Evolutionary conservation across 2,797 vertebrate species (phyloP), one percentile per base, ranked within the genome.

Genomic region (Spondyliosoma cantharus): DNA sequence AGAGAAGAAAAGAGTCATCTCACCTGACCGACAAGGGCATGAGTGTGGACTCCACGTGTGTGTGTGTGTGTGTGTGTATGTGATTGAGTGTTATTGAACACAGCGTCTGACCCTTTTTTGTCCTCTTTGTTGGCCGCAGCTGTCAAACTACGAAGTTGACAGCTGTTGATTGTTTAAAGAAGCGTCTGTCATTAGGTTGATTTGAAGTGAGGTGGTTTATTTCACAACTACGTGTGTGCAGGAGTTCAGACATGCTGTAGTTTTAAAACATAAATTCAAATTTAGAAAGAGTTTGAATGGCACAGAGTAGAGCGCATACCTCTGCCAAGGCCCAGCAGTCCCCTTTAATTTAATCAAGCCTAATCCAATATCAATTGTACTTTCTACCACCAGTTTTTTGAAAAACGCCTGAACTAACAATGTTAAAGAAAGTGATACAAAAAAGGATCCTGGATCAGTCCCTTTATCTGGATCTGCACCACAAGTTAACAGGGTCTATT

Each of bases 11-110:
- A 77, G 59, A 81, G 78, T 76, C 87, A 77, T 82, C 77, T 70
- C 78, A 85, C 74, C 85, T 86, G 89, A 87, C 85, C 78, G 77
- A 53, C 61, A 69, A 84, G 83, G 78, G 45, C 76, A 81, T 0
- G 53, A 25, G 74, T 14, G 37, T 59, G 71, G 65, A 9, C 9
- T 17, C 0, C 27, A 11, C 16, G 29, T 29, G 29, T 29, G 29
- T 32, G 29, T 32, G 29, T 32, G 29, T 19, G 59, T 64, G 71
- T 46, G 37, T 22, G 19, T 22, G 75, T 1, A 29, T 68, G 74
- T 52, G 71, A 70, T 50, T 37, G 73, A 56, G 57, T 46, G 62
- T 56, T 45, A 52, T 43, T 24, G 57, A 74, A 72, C 16, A 14
- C 76, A 67, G 32, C 45, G 49, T 29, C 32, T 73, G 73, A 49